Base-by-base conservation (phyloP, 1,140 invertebrate species). In the Galleria mellonella region DNA sequence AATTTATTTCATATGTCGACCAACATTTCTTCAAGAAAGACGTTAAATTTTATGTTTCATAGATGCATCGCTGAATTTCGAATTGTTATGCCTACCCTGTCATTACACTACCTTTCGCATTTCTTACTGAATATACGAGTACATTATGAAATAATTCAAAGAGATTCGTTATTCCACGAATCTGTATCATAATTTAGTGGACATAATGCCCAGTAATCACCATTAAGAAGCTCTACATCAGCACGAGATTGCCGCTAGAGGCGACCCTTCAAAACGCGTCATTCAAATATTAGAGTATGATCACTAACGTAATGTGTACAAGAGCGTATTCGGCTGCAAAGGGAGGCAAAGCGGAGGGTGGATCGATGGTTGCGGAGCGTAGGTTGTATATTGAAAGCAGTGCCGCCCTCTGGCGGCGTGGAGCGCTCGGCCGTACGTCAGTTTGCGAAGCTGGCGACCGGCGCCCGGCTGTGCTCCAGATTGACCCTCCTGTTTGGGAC, bases 331-430 rank as follows among this genome's bases (percentile, higher is more conserved):
- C 43, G 14, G 36, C 29, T 36, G 37, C 35, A 42, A 10, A 40
- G 29, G 40, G 48, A 23, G 17, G 55, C 58, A 50, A 45, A 32
- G 42, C 10, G 47, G 59, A 70, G 66, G 69, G 66, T 76, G 64
- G 75, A 79, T 79, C 75, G 75, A 79, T 79, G 71, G 55, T 51
- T 39, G 66, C 55, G 64, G 58, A 37, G 62, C 51, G 54, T 43
- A 39, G 47, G 51, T 13, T 17, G 37, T 37, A 15, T 6, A 13
- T 37, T 44, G 43, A 29, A 41, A 30, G 47, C 46, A 52, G 36
- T 41, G 52, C 53, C 62, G 68, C 61, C 66, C 62, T 58, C 70
- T 67, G 38, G 47, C 47, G 66, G 54, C 33, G 43, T 39, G 52
- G 47, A 42, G 42, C 35, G 47, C 14, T 8, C 32, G 39, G 41